Conservation (phyloP, 2,113 vertebrate genomes). For the Tautogolabrus adspersus region DNA sequence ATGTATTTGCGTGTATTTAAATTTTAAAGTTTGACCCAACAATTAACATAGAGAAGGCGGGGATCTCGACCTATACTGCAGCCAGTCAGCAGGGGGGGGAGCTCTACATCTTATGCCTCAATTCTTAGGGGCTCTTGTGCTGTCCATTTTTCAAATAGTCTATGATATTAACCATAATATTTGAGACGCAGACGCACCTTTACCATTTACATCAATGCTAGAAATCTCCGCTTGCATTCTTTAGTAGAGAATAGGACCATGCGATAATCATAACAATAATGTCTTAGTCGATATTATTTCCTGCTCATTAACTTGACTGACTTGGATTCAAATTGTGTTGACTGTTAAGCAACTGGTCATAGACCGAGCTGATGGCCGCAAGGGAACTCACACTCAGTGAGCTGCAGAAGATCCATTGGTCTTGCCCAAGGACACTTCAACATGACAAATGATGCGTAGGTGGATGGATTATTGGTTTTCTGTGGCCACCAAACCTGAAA, state of each 20-base stretch:
- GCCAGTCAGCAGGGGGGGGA: too few species aligned
- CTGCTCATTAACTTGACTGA: slow-evolving; percentile 29
- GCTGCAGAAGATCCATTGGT: slow-evolving; percentile 10
- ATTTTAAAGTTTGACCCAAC: too few species aligned
- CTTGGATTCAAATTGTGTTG: neutral
- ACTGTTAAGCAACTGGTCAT: neutral
- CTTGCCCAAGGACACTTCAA: slow-evolving; percentile 31
- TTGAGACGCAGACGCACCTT: too few species aligned
- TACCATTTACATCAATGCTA: too few species aligned
- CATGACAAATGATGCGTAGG: slow-evolving; percentile 26
- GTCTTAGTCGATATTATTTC: neutral
- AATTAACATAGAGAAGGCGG: too few species aligned
- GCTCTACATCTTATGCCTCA: too few species aligned
- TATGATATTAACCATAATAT: too few species aligned
- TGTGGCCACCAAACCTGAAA: slow-evolving; percentile 13
- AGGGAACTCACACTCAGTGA: neutral
- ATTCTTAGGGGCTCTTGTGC: too few species aligned
- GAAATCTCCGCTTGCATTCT: neutral
- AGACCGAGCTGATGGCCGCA: neutral
- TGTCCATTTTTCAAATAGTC: too few species aligned
- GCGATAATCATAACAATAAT: neutral
- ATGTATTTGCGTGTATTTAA: too few species aligned
- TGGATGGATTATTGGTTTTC: slow-evolving; percentile 33
- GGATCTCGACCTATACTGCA: too few species aligned
- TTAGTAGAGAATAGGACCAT: neutral